Base-by-base conservation (phyloP, 2,888 invertebrate species). In the Lepidocyrtoides sp. region DNA sequence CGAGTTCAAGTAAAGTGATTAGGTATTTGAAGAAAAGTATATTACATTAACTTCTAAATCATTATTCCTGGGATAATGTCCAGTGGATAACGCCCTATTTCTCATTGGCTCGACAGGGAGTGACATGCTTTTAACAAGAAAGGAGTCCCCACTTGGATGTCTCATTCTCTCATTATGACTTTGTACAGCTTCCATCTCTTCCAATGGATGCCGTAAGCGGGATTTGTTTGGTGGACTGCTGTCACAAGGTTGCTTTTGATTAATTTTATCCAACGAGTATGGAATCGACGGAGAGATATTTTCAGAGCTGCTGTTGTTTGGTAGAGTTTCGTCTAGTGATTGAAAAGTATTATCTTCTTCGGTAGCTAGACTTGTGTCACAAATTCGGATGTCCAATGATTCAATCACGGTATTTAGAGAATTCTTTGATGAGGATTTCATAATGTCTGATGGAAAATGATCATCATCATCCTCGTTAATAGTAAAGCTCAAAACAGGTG, bases 81-180 rank as follows among this genome's bases (percentile, higher is more conserved):
- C 96, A 0, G 95, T 95, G 10, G 96, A 96, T 4, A 95, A 95
- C 2, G 96, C 96, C 10, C 96, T 93, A 90, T 94, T 95, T 89
- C 96, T 94, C 95, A 95, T 95, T 83, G 95, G 95, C 84, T 95
- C 95, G 7, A 91, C 82, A 12, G 93, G 93, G 20, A 93, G 66
- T 0, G 92, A 92, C 81, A 93, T 66, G 32, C 92, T 93, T 69
- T 93, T 93, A 17, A 87, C 87, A 10, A 93, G 84, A 41, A 60
- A 89, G 0, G 92, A 83, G 26, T 93, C 94, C 14, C 93, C 94
- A 75, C 93, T 93, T 7, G 92, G 85, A 66, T 87, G 83, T 63
- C 93, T 81, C 23, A n/a, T 48, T 36, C 94, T 72, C 1, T 81
- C 41, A n/a, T n/a, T n/a, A n/a, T 48, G 54, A 23, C 36, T 51